These are phyloP conservation scores for Steinernema feltiae DNA, from an alignment of 1,140 invertebrate genomes.

Conservation along the genomic window DNA sequence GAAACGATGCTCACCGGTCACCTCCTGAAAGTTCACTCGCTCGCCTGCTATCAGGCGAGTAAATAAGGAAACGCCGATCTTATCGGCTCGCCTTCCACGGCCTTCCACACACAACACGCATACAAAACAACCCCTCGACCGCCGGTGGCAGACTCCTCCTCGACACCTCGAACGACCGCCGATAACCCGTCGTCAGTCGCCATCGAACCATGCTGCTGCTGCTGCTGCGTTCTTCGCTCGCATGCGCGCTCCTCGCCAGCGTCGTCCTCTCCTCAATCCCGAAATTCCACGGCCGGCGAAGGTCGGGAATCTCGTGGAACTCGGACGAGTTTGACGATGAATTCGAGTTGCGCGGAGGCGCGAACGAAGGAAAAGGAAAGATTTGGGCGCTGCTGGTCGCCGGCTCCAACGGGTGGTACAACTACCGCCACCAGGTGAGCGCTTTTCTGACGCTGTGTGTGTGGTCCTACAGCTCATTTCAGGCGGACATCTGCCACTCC, in stretches of 20 bases:
- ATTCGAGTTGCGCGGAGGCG: not conserved
- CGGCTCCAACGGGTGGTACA: conserved; percentile 63
- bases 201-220: not conserved
- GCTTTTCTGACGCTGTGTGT: not conserved
- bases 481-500: conserved; percentile 58
- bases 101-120: not conserved
- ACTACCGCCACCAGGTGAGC: conserved; percentile 62
- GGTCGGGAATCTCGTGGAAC: not conserved
- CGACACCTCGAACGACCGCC: not conserved
- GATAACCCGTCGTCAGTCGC: not conserved
- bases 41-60: no score
- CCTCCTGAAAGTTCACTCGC: no score
- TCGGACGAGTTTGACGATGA: not conserved
- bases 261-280: not conserved
- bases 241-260: not conserved
- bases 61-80: not conserved
- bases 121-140: not conserved
- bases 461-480: conserved; percentile 33
- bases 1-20: no score
- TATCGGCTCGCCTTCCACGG: no score
- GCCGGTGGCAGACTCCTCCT: no score
- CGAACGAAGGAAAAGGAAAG: not conserved
- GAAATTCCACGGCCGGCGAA: not conserved
- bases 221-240: not conserved
- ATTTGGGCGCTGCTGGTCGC: conserved; percentile 63